A percentile compares a stretch with the other conserved stretches of the same genome.
phyloP scores from a whole-genome alignment of 2,113 vertebrate species.

The Macrotus californicus region DNA sequence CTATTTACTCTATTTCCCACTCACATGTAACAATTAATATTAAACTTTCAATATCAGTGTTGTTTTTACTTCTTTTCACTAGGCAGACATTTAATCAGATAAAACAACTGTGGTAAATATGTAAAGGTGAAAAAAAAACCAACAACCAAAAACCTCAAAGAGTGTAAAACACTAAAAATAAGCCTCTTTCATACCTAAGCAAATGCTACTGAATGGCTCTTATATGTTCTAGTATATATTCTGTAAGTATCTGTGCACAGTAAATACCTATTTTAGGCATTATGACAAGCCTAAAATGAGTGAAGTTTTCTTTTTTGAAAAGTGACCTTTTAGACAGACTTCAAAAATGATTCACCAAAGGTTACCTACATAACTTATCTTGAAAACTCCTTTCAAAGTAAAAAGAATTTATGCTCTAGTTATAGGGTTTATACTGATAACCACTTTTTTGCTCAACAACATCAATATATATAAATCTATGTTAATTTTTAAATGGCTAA shows the following conservation, averaged over 20 bases:
- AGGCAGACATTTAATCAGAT: neutral
- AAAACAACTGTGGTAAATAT: neutral
- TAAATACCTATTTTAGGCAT: neutral
- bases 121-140: neutral
- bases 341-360: neutral
- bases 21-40: neutral
- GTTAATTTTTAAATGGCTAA: neutral
- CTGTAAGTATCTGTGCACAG: neutral
- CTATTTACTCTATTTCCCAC: neutral
- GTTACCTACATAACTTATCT: neutral
- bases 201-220: neutral
- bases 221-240: neutral
- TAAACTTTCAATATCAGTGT: neutral
- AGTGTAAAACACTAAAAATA: slow-evolving; percentile 5
- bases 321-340: neutral
- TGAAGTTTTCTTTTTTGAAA: neutral
- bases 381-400: slow-evolving; percentile 25
- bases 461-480: neutral
- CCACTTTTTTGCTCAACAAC: neutral
- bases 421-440: neutral
- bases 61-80: slow-evolving; percentile 28
- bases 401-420: slow-evolving; percentile 15
- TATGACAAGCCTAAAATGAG: neutral
- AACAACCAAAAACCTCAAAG: neutral
- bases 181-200: neutral